Evolutionary conservation across 92 coral and sea anemone species (phyloP), one percentile per base, ranked within the genome.

Genomic region (Isaurus tuberculatus): DNA sequence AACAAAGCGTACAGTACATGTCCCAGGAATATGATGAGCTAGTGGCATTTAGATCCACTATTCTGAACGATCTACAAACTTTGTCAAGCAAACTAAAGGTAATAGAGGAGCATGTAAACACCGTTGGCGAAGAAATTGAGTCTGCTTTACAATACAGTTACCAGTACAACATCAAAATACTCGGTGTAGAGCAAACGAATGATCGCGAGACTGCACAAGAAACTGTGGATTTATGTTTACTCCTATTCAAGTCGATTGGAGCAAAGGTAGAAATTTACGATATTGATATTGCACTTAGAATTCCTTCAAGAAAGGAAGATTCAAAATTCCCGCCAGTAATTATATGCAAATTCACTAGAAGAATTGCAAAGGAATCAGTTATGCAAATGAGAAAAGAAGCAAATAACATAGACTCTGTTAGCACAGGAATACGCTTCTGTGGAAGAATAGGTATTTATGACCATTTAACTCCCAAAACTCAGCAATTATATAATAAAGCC

Each of bases 261-360:
- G 85, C 78, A 65, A 66, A 42, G n/a, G 28, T 42, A 60, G 40
- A 42, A 31, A 11, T 16, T 49, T 64, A 65, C 58, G 78, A 81
- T 44, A 81, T 81, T 55, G 85, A 67, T 66, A 81, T 67, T 28
- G 75, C 77, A 17, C 87, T 72, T 25, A 72, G n/a, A n/a, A n/a
- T n/a, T n/a, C n/a, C n/a, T n/a, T n/a, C n/a, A n/a, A n/a, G n/a
- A n/a, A n/a, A n/a, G n/a, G n/a, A n/a, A n/a, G n/a, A n/a, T n/a
- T n/a, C n/a, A n/a, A n/a, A n/a, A n/a, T n/a, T n/a, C n/a, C n/a
- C n/a, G n/a, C n/a, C n/a, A n/a, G n/a, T n/a, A n/a, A n/a, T n/a
- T n/a, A n/a, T n/a, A n/a, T n/a, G n/a, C n/a, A n/a, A n/a, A n/a
- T n/a, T n/a, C n/a, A n/a, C n/a, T n/a, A n/a, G n/a, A n/a, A n/a